Base-by-base conservation (phyloP, 2,113 vertebrate species). In the Chaetura pelagica region DNA sequence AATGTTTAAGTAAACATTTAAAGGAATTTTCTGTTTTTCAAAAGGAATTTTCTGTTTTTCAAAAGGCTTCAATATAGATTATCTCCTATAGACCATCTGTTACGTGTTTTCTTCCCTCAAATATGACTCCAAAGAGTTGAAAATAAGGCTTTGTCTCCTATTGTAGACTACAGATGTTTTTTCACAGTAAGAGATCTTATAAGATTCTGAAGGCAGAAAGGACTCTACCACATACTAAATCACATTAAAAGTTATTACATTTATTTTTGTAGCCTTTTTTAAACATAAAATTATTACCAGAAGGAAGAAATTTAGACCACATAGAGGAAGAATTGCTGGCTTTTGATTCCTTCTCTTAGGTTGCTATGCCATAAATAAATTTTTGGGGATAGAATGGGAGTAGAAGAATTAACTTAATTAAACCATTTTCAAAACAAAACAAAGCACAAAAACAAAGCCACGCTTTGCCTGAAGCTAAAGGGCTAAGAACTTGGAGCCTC, bases 381-480 rank as follows among this genome's bases (percentile, higher is more conserved):
- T 3, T 38, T 19, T 8, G 0, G 0, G 8, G 42, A 2, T 49
- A 42, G 44, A 84, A 66, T 8, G 7, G 17, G 5, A 63, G 9
- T 19, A 77, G 24, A 79, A 76, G 5, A 61, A 79, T 58, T 72
- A 35, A 71, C 21, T 73, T 77, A 14, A 46, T 18, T 4, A 90
- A 88, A 55, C 10, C 19, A 66, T 9, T 51, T 85, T 49, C 64
- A 76, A 87, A 84, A 29, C 7, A 29, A 49, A 51, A 66, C 52
- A 4, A 3, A 26, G 4, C 9, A 22, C 20, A 32, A 12, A 35
- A 59, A 88, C 12, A 67, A 75, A 71, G 7, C 3, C 26, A 61
- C 15, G 26, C 4, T 69, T 82, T 84, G 1, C 15, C 35, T 68
- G n/a, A 58, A 62, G 14, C 3, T 58, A 54, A 83, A 85, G n/a